These are phyloP conservation scores for Polylopha cassiicola DNA, from an alignment of 2,888 invertebrate species.

Conservation along the genomic window DNA sequence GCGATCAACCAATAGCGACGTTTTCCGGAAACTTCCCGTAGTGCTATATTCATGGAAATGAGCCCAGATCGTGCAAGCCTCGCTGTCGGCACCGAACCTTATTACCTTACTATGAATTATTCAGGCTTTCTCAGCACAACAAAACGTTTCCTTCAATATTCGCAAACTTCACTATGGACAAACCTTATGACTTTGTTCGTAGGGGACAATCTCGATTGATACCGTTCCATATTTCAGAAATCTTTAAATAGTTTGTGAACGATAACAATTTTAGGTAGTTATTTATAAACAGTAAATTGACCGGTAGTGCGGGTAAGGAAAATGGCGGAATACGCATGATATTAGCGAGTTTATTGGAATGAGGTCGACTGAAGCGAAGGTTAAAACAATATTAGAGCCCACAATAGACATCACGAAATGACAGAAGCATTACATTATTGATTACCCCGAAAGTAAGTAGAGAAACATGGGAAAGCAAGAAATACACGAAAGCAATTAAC, in stretches of 20 bases:
- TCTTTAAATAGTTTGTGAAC: constrained; percentile 4
- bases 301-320: constrained; percentile 49
- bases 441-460: too few species aligned
- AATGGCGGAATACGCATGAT: constrained; percentile 43
- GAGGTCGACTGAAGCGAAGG: constrained; percentile 9
- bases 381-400: constrained; percentile 12
- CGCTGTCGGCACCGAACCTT: constrained; percentile 40
- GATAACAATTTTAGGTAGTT: constrained; percentile 9
- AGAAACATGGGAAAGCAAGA: too few species aligned
- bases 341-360: constrained; percentile 36
- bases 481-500: too few species aligned
- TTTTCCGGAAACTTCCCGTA: constrained; percentile 32
- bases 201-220: constrained; percentile 1
- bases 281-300: constrained; percentile 19
- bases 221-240: constrained; percentile 8
- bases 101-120: constrained; percentile 51
- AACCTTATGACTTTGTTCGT: constrained; percentile 10
- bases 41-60: constrained; percentile 44
- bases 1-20: constrained; percentile 37
- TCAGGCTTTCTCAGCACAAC: constrained; percentile 36
- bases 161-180: constrained; percentile 9
- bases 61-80: constrained; percentile 37
- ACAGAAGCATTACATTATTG: constrained; percentile 5
- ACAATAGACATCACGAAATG: constrained; percentile 19
- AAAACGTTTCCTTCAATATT: constrained; percentile 12